A percentile compares a stretch with the other conserved stretches of the same genome.
Conservation (phyloP, 1,140 invertebrate species). For the Hydropsyche tenuis region DNA sequence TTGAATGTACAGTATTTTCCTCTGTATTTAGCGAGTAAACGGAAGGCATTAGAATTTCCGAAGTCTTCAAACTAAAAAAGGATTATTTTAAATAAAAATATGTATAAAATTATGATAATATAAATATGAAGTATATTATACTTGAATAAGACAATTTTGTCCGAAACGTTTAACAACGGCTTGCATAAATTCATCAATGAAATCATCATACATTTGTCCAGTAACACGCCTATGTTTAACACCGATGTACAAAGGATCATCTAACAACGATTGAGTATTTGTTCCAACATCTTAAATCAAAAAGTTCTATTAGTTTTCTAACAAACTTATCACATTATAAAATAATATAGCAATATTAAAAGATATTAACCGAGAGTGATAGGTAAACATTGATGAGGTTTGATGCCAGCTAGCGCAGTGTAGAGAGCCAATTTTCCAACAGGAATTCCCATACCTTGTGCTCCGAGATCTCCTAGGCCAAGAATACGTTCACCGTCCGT, state of each 20-base stretch:
- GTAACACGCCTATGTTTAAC: constrained; percentile 80
- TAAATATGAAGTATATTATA: constrained; percentile 2
- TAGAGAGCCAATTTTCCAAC: constrained; percentile 91
- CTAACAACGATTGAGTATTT: constrained; percentile 82
- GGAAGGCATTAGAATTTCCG: constrained; percentile 89
- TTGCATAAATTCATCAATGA: constrained; percentile 97
- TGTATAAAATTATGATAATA: background rate
- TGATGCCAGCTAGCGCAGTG: constrained; percentile 90
- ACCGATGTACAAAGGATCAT: constrained; percentile 94
- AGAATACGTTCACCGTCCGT: constrained; percentile 94
- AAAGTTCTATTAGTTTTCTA: too few species aligned
- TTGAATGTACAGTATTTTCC: constrained; percentile 92
- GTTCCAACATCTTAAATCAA: constrained; percentile 80
- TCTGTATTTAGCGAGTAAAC: constrained; percentile 84
- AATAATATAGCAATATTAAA: constrained; percentile 4
- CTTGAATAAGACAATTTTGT: constrained; percentile 76
- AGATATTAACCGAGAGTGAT: constrained; percentile 72
- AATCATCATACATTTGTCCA: constrained; percentile 86
- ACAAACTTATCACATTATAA: too few species aligned
- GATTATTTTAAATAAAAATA: background rate
- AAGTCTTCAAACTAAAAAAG: constrained; percentile 93
- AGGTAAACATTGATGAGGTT: constrained; percentile 87
- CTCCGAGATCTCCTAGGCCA: constrained; percentile 92
- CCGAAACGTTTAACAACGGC: constrained; percentile 86
- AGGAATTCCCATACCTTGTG: constrained; percentile 94